Evolutionary conservation across 1,140 invertebrate species (phyloP).

Genomic region (Ceratosolen solmsi): DNA sequence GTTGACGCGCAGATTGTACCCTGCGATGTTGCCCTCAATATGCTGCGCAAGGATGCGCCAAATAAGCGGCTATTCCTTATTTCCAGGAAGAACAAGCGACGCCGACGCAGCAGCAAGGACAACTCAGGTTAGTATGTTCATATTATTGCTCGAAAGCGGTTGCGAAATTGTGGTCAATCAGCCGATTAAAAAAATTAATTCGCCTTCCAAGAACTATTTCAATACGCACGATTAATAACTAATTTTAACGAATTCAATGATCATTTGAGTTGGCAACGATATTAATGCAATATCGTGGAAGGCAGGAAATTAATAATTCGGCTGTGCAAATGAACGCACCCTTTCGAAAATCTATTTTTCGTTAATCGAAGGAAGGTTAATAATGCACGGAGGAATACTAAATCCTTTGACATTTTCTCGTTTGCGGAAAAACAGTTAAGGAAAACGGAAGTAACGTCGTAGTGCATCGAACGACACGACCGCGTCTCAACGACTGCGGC

Average conservation of each 20-base stretch:
- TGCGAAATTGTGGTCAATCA: too few species aligned
- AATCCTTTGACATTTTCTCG: background rate
- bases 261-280: too few species aligned
- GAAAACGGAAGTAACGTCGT: slow-evolving; percentile 39
- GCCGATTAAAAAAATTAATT: too few species aligned
- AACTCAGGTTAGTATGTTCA: slow-evolving; percentile 4
- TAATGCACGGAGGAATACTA: too few species aligned
- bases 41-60: slow-evolving; percentile 81
- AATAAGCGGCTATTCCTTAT: slow-evolving; percentile 83
- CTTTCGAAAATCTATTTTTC: too few species aligned
- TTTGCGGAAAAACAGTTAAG: background rate
- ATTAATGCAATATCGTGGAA: too few species aligned
- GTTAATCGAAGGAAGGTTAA: too few species aligned
- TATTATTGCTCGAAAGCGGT: background rate
- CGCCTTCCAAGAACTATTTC: too few species aligned
- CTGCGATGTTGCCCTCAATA: slow-evolving; percentile 80
- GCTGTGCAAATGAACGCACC: too few species aligned
- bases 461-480: slow-evolving; percentile 65
- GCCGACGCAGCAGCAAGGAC: slow-evolving; percentile 60
- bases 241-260: too few species aligned
- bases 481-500: slow-evolving; percentile 82
- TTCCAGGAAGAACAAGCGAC: slow-evolving; percentile 76
- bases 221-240: too few species aligned
- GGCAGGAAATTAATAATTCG: too few species aligned
- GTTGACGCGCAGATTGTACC: slow-evolving; percentile 83